Evolutionary conservation across 2,113 vertebrate genomes (phyloP).

Genomic region (Coturnix japonica): DNA sequence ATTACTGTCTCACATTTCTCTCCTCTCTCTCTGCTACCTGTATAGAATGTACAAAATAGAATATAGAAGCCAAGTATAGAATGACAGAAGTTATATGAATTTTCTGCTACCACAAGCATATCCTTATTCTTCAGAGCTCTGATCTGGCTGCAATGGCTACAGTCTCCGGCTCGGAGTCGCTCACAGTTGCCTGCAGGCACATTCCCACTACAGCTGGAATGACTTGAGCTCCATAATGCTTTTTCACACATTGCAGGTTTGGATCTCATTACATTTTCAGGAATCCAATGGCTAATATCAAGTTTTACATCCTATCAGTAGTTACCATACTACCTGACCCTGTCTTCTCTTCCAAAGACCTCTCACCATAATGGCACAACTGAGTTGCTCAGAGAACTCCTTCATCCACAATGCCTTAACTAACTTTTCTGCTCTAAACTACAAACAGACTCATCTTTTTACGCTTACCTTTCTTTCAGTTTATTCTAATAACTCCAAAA

Average conservation of each 20-base stretch:
- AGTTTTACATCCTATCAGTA: background rate
- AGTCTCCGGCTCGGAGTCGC: background rate
- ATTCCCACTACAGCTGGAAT: background rate
- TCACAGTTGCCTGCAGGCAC: background rate
- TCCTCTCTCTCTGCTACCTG: background rate
- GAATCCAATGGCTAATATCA: background rate
- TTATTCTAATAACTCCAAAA: background rate
- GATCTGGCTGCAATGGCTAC: background rate
- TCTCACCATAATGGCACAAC: background rate
- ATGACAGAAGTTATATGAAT: background rate
- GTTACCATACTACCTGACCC: accelerated
- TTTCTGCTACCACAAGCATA: background rate
- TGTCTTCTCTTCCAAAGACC: background rate
- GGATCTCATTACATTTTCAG: background rate
- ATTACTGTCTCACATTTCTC: background rate
- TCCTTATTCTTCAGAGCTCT: background rate
- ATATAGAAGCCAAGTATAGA: accelerated
- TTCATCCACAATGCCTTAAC: background rate
- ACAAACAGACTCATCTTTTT: background rate
- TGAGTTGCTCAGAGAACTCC: background rate
- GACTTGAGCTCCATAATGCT: background rate
- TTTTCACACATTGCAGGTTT: background rate
- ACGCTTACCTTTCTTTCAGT: background rate
- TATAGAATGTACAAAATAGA: too few species aligned
- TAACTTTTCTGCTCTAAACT: background rate